These are phyloP conservation scores for Agapostemon virescens DNA, from an alignment of 2,888 invertebrate genomes.

Conservation along the genomic window DNA sequence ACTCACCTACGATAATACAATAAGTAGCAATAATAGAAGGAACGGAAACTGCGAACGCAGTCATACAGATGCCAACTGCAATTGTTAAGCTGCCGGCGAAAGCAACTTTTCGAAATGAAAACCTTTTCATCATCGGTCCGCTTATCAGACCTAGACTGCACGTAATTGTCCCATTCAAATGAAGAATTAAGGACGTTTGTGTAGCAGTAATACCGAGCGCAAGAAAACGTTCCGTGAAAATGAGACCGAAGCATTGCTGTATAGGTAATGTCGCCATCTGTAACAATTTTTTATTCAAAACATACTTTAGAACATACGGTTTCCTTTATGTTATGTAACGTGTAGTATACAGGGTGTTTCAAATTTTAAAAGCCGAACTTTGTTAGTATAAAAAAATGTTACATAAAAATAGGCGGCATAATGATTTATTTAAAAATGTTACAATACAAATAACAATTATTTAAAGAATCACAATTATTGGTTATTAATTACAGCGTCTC, in stretches of 20 bases:
- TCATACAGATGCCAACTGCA: constrained; percentile 76
- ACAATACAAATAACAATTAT: too few relatives aligned
- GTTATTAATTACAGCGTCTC: too few relatives aligned
- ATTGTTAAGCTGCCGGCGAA: constrained; percentile 75
- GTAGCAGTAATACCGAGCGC: constrained; percentile 77
- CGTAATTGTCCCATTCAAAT: constrained; percentile 79
- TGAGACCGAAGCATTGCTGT: constrained; percentile 80
- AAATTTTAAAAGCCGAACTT: too few relatives aligned
- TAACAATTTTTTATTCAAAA: constrained; percentile 6
- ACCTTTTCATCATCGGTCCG: constrained; percentile 79
- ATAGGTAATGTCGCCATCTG: constrained; percentile 78
- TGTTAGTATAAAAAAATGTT: too few relatives aligned
- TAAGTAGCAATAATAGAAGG: constrained; percentile 77
- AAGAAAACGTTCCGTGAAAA: constrained; percentile 78
- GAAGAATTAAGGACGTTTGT: constrained; percentile 79
- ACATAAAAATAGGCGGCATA: too few relatives aligned
- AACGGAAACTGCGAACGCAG: constrained; percentile 78
- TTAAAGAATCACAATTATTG: too few relatives aligned
- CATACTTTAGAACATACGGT: neutral
- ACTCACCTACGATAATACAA: constrained; percentile 69
- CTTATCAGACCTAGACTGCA: constrained; percentile 79
- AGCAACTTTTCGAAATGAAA: constrained; percentile 76
- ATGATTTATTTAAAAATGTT: too few relatives aligned
- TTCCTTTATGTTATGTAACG: neutral
- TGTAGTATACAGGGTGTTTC: neutral